Conservation (phyloP, 2,797 vertebrate genomes). For the Sebastes diploproa region DNA sequence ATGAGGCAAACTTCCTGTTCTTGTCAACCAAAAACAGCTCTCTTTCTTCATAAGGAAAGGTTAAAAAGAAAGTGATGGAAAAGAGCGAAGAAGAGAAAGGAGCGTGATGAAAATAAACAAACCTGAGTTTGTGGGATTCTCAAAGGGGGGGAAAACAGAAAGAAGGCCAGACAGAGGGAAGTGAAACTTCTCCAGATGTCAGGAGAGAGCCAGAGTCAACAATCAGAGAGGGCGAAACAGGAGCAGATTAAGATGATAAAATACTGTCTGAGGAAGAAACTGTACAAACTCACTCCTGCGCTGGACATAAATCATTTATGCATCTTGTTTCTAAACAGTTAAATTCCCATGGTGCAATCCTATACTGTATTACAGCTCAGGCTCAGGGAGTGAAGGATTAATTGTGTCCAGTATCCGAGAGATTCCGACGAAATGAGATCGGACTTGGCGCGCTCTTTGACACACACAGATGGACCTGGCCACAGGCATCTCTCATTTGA, state of each 20-base stretch:
- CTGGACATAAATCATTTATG: constrained; percentile 2
- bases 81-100: neutral
- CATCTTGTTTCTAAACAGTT: neutral
- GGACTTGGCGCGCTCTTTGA: constrained; percentile 15
- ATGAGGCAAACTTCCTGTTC: constrained; percentile 48
- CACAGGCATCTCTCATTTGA: constrained; percentile 29
- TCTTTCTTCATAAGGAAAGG: neutral
- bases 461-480: neutral
- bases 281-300: neutral
- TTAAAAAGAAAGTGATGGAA: neutral
- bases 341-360: constrained; percentile 23
- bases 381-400: constrained; percentile 41
- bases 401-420: constrained; percentile 50
- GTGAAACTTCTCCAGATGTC: constrained; percentile 35
- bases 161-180: neutral
- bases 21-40: constrained; percentile 20
- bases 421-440: constrained; percentile 70
- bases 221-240: constrained; percentile 15
- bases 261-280: neutral
- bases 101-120: constrained; percentile 25
- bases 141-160: constrained; percentile 7
- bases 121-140: constrained; percentile 26
- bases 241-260: constrained; percentile 27
- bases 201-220: constrained; percentile 58
- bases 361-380: constrained; percentile 27